These are phyloP conservation scores for Ophion obscuratus DNA, from an alignment of 2,888 invertebrate species.

Conservation along the genomic window DNA sequence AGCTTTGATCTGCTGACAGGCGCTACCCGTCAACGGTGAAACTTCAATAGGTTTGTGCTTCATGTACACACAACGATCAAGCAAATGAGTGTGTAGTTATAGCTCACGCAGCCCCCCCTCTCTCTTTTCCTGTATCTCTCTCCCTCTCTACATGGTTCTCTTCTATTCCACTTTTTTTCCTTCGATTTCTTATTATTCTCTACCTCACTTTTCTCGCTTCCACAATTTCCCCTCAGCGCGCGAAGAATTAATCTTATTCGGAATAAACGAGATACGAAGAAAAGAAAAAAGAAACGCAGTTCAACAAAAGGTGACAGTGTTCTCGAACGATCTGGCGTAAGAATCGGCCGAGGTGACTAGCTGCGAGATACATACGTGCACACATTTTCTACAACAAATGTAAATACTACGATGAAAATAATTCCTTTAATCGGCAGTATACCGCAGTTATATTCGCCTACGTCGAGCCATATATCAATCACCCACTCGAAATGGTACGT, in stretches of 20 bases:
- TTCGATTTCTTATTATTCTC: neutral
- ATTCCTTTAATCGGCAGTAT: constrained; percentile 69
- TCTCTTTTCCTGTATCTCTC: neutral
- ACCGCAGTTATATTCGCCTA: constrained; percentile 65
- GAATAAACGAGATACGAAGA: neutral
- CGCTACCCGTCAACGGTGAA: constrained; percentile 82
- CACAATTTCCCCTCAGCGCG: too few relatives aligned
- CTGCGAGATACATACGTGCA: constrained; percentile 10
- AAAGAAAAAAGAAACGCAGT: neutral
- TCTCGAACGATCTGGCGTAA: neutral
- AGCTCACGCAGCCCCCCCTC: constrained; percentile 10
- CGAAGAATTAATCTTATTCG: too few relatives aligned
- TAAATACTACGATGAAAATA: constrained; percentile 63
- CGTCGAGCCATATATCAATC: constrained; percentile 73
- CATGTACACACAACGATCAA: constrained; percentile 49
- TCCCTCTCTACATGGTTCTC: neutral
- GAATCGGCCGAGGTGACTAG: neutral
- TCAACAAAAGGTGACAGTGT: neutral
- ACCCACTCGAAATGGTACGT: constrained; percentile 71
- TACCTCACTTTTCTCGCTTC: too few relatives aligned
- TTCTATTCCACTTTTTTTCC: neutral
- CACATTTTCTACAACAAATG: neutral
- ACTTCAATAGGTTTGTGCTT: constrained; percentile 79
- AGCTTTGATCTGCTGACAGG: constrained; percentile 84
- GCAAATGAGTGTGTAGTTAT: constrained; percentile 43